Evolutionary conservation across 2,113 vertebrate species (phyloP), one percentile per base, ranked within the genome.

Genomic region (Macaca fascicularis): DNA sequence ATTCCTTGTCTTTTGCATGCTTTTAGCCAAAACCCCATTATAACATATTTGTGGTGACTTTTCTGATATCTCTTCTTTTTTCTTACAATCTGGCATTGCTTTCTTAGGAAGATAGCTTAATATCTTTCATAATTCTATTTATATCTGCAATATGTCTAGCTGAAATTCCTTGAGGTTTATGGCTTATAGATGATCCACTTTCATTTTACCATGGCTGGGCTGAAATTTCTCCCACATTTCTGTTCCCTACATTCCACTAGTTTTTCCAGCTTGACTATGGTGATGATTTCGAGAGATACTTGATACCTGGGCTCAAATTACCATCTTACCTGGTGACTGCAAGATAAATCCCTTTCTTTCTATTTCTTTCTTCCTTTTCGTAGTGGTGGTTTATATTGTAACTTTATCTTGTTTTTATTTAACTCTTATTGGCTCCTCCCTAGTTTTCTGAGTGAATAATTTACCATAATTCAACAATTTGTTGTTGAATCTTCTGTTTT

Each of bases 121-220:
- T 72, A 35, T 64, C 27, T 82, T 95, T 87, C n/a, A 61, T 48
- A 69, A 86, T 83, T 72, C 52, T 90, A 11, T 70, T 90, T 82
- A 81, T 69, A 48, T 38, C 32, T 86, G 64, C 57, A 85, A 5
- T 89, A 78, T 35, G 35, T 84, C 27, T 85, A 83, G 32, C 25
- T 90, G 79, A 76, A 93, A 94, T 78, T 92, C 23, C 67, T 92
- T 72, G 19, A 82, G n/a, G 20, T 61, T 97, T 96, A 16, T 78
- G 88, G 11, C 12, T 95, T 52, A 67, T 38, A 80, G 75, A 72
- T 64, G 35, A 75, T 50, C 2, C 12, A 32, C 76, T 85, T 96
- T 91, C 5, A 70, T 45, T 76, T 96, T 85, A 67, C 32, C 23
- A 30, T 57, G 38, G 20, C 13, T 85, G n/a, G 52, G n/a, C n/a